A percentile compares a stretch with the other conserved stretches of the same genome.
These are phyloP conservation scores for Drosophila mayaguana DNA, from an alignment of 2,888 invertebrate genomes.

Conservation along the genomic window DNA sequence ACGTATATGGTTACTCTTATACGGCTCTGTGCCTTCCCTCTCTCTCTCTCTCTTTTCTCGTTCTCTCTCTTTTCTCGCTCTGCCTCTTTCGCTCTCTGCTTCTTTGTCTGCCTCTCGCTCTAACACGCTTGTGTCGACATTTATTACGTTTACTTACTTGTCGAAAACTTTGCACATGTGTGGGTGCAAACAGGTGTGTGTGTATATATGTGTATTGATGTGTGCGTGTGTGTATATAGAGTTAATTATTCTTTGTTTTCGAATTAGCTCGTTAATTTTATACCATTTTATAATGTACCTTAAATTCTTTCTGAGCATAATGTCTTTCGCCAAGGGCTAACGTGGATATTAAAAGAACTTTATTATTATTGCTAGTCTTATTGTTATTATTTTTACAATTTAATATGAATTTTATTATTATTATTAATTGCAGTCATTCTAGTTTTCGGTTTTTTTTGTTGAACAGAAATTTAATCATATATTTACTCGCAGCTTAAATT, in stretches of 20 bases:
- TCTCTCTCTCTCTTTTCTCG: background rate
- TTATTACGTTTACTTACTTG: slow-evolving; percentile 52
- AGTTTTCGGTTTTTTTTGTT: too few relatives aligned
- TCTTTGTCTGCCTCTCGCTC: background rate
- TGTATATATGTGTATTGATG: background rate
- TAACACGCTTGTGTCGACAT: slow-evolving; percentile 24
- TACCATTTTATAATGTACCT: slow-evolving; percentile 15
- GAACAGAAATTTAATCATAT: too few relatives aligned
- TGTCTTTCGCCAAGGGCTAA: background rate
- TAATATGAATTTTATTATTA: too few relatives aligned
- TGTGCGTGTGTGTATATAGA: slow-evolving; percentile 1
- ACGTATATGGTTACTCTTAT: slow-evolving; percentile 12
- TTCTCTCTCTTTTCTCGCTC: background rate
- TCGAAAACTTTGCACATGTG: slow-evolving; percentile 47
- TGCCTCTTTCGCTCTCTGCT: background rate
- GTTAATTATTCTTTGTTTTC: slow-evolving; percentile 41
- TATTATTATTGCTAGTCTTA: too few relatives aligned
- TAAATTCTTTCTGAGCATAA: slow-evolving; percentile 5
- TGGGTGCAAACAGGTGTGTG: slow-evolving; percentile 16
- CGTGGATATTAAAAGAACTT: background rate
- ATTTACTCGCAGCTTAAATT: too few relatives aligned
- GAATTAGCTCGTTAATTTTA: slow-evolving; percentile 19
- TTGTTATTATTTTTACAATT: too few relatives aligned
- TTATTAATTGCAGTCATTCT: too few relatives aligned
- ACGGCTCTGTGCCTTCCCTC: background rate